Conservation (phyloP, 2,113 vertebrate genomes). For the Mus musculus region GRCm39 chr13:94940501-94941000, state of each 20-base stretch:
- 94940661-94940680: conserved; percentile 43
- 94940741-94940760: conserved; percentile 39
- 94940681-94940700: background rate
- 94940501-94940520: background rate
- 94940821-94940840: background rate
- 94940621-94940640: conserved; percentile 1
- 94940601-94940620: background rate
- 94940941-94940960: too few relatives aligned
- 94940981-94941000: background rate
- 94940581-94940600: background rate
- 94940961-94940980: background rate
- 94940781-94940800: conserved; percentile 36
- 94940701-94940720: conserved; percentile 20
- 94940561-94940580: conserved; percentile 43
- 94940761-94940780: conserved; percentile 48
- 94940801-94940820: conserved; percentile 21
- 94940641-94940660: conserved; percentile 40
- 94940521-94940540: background rate
- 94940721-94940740: conserved; percentile 36
- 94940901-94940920: background rate
- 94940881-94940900: background rate
- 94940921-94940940: background rate
- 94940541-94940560: background rate
- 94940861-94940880: too few relatives aligned
- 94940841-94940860: background rate